Evolutionary conservation across 2,797 vertebrate genomes (phyloP), one percentile per base, ranked within the genome.

Genomic region (Pipistrellus pygmaeus): DNA sequence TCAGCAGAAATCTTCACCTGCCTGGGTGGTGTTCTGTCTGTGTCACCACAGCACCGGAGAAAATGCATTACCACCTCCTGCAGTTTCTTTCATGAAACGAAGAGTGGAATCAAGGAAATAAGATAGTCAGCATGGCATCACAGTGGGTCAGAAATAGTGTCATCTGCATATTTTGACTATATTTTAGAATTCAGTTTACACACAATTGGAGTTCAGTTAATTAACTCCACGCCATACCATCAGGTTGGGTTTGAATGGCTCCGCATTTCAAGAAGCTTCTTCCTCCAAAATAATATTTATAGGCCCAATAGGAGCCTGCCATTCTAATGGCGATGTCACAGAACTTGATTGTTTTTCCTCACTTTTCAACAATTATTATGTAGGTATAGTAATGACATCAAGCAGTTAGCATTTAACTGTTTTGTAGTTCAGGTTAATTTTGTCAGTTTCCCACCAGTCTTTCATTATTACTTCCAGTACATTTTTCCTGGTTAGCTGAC

Each of bases 111-210:
- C 6, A 6, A 85, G 77, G 94, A 85, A 94, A 89, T 64, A 46
- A 77, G 80, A 72, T 4, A 38, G 86, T 66, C 92, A 66, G 88
- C 81, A 3, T 48, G 91, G 55, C 25, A 11, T 76, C 81, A 1
- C 84, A 72, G 89, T 5, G 0, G 84, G 90, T 72, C 68, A 38
- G 69, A 83, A 89, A 82, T 62, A 85, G 68, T 25, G 46, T 44
- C 76, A 38, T 83, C 81, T 90, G 7, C 21, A 13, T 90, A 69
- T 64, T 95, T 95, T 72, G 85, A 91, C 91, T 93, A 78, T 62
- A 83, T 97, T 93, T 96, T 72, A 93, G 83, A 96, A 93, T 87
- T 93, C 93, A 57, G 57, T 93, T 93, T 88, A 41, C 21, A 72
- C 68, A 85, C 90, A 84, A 91, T 69, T 27, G 18, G 60, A 27